Evolutionary conservation across 2,797 vertebrate species (phyloP), one percentile per base, ranked within the genome.

Genomic region (Enteromius argenteus): DNA sequence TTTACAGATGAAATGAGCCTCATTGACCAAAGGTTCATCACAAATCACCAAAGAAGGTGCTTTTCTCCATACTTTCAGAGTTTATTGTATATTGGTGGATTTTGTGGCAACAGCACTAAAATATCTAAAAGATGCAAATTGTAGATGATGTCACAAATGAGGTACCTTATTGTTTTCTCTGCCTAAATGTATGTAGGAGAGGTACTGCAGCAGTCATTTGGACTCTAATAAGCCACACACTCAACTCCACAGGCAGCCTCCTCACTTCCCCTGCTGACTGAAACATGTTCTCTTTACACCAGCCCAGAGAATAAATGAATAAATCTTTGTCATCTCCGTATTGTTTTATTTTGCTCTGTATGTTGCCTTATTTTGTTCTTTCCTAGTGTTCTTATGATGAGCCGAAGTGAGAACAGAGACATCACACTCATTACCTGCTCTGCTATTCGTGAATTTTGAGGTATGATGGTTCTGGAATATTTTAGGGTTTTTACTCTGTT

Each of bases 391-490:
- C 44, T 67, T n/a, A 79, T 35, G 30, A 79, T 66, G 39, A 44
- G 9, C 82, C 10, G 37, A 51, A 21, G 30, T 69, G 51, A 71
- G 44, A 58, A 66, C 0, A 4, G 17, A 67, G 46, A 75, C 60
- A 2, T 79, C 56, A 77, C 19, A 21, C 15, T 32, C 30, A 6
- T 60, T 19, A 17, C 60, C 53, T 19, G 32, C 71, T 35, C 4
- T 62, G 17, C 53, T 62, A 11, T 71, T 35, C 11, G 23, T 19
- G n/a, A n/a, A 10, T 72, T 27, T 42, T 56, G 81, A 86, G 85
- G 67, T 75, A 74, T 86, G 86, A 42, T 7, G 66, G 21, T 79
- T 88, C 44, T 37, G 91, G 51, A 89, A 91, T 91, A 89, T 92
- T 90, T 90, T 74, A 87, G 81, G 76, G 66, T 8, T 68, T 89